Base-by-base conservation (phyloP, 2,888 invertebrate genomes). In the Amblyjoppa proteus region DNA sequence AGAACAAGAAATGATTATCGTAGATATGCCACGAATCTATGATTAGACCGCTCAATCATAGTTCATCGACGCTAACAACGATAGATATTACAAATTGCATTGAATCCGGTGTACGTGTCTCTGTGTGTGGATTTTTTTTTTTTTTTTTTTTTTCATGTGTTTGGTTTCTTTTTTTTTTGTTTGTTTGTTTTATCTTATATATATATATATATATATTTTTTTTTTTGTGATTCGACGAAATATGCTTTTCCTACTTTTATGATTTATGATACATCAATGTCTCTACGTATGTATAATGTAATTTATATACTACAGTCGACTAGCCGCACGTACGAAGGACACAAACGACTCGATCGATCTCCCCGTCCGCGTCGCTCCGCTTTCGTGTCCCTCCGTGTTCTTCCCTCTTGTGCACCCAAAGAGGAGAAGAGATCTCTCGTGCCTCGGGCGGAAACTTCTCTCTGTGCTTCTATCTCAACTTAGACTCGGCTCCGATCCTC, bases 21-120 rank as follows among this genome's bases (percentile, higher is more conserved):
- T 58, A 64, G 66, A 74, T 58, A 74, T 77, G 77, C 73, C 77
- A 77, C 77, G 84, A 80, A 84, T 81, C 73, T 68, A 77, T 83
- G 83, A 83, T 83, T 77, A 78, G 83, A 83, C 83, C 83, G 83
- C 83, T 77, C 45, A 83, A 83, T 83, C 83, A 78, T 83, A 83
- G 76, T 68, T 83, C 83, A 78, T 83, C 73, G 83, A 78, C 53
- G 56, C 58, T 78, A 83, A 61, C 56, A 78, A 77, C 77, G 83
- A 77, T 82, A 56, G 74, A 66, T 16, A 76, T 70, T 80, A 66
- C 53, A 80, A 79, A 79, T 79, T 79, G 61, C 70, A 61, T 38
- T 80, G 64, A 70, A 79, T 69, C 69, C 74, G 74, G 78, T 64
- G 20, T 80, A 25, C 74, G 25, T 80, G 61, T 66, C 73, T 66